Evolutionary conservation across 1,140 invertebrate genomes (phyloP).

Genomic region (Magallana ariakensis): DNA sequence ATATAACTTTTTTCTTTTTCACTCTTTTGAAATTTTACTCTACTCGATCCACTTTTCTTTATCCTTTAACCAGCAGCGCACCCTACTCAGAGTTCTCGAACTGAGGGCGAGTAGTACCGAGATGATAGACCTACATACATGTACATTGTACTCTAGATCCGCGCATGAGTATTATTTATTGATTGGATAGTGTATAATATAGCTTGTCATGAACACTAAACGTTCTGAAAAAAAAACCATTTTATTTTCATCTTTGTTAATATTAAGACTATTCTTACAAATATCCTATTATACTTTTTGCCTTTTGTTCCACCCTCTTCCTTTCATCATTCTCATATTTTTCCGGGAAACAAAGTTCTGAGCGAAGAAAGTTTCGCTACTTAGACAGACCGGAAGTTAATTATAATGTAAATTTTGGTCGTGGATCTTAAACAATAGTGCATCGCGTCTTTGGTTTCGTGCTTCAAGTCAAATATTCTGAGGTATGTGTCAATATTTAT

Average conservation of each 20-base stretch:
- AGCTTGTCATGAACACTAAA: too few relatives aligned
- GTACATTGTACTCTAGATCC: too few relatives aligned
- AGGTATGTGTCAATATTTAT: background rate
- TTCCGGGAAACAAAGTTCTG: background rate
- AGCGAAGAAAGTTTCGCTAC: background rate
- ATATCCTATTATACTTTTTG: background rate
- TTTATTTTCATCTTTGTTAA: background rate
- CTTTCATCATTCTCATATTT: background rate
- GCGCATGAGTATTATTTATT: too few relatives aligned
- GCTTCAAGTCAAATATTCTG: background rate
- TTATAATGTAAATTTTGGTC: slow-evolving; percentile 32
- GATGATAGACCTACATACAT: too few relatives aligned
- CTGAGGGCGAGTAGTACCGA: too few relatives aligned
- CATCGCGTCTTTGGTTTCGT: background rate
- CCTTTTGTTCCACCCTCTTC: background rate
- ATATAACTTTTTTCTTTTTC: too few relatives aligned
- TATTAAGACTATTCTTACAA: background rate
- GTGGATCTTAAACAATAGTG: background rate
- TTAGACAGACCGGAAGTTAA: slow-evolving; percentile 11
- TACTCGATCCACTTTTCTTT: too few relatives aligned
- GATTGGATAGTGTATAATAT: too few relatives aligned
- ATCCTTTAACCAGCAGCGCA: too few relatives aligned
- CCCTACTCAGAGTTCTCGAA: too few relatives aligned
- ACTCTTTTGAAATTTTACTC: too few relatives aligned
- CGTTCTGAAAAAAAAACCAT: too few relatives aligned